These are phyloP conservation scores for Drosophila arizonae DNA, from an alignment of 1,140 invertebrate genomes.

Conservation along the genomic window DNA sequence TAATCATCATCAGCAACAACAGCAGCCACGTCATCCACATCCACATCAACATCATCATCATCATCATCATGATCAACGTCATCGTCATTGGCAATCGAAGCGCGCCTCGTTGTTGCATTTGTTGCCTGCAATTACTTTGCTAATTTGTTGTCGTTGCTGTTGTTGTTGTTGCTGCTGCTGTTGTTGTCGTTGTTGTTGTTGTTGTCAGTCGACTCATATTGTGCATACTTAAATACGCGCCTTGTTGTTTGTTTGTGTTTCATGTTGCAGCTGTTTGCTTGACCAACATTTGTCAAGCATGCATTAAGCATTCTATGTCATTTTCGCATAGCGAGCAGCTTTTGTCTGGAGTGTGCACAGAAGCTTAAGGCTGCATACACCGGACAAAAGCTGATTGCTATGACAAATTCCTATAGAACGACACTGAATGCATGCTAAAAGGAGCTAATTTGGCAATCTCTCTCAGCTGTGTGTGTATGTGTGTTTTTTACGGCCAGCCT, in stretches of 20 bases:
- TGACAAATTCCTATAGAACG: too few relatives aligned
- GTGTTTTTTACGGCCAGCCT: too few relatives aligned
- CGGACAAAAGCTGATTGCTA: too few relatives aligned
- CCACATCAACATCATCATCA: conserved; percentile 4
- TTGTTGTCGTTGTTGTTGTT: conserved; percentile 5
- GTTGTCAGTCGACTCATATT: not conserved
- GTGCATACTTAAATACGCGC: conserved; percentile 22
- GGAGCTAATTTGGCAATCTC: not conserved
- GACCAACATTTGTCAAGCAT: not conserved
- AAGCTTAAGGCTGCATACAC: not conserved
- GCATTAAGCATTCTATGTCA: not conserved
- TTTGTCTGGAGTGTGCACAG: not conserved
- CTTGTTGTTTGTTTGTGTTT: not conserved
- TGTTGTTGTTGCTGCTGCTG: not conserved
- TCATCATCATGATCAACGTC: conserved; percentile 2
- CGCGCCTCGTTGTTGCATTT: conserved; percentile 25
- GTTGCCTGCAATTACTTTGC: conserved; percentile 49
- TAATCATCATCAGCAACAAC: conserved; percentile 32
- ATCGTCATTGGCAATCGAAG: conserved; percentile 38
- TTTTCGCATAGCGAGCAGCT: not conserved
- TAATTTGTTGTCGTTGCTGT: conserved; percentile 36
- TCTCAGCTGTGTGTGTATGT: too few relatives aligned
- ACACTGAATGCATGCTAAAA: too few relatives aligned
- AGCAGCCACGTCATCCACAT: conserved; percentile 8
- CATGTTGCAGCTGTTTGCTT: not conserved